A percentile compares a stretch with the other conserved stretches of the same genome.
Evolutionary conservation across 2,113 vertebrate species (phyloP).

Genomic region (Pollachius pollachius): DNA sequence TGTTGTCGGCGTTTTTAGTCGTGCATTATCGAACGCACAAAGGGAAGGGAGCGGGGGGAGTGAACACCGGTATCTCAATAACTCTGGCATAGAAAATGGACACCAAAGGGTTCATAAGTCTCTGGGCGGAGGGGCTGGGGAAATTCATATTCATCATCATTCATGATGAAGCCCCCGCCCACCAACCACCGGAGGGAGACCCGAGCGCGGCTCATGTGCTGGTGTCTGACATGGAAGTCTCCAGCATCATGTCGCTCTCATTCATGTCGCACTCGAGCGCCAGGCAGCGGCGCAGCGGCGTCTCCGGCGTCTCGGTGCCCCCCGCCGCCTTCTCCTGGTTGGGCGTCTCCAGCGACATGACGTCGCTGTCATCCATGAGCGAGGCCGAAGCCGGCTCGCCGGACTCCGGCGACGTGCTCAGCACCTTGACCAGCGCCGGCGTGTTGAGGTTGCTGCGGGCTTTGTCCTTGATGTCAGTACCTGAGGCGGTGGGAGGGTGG

Average conservation of each 20-base stretch:
- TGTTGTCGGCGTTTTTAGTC: not conserved
- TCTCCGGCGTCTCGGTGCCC: constrained; percentile 78
- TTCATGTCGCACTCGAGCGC: constrained; percentile 96
- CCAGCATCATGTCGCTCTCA: constrained; percentile 96
- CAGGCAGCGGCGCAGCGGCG: constrained; percentile 81
- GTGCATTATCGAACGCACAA: constrained; percentile 33
- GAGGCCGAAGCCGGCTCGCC: constrained; percentile 78
- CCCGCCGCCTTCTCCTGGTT: constrained; percentile 76
- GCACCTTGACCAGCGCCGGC: constrained; percentile 89
- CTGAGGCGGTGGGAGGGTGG: constrained; percentile 64
- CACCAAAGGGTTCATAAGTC: not conserved
- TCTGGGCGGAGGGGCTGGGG: no score
- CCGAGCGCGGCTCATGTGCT: constrained; percentile 76
- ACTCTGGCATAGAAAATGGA: constrained; percentile 25
- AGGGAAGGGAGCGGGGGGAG: no score
- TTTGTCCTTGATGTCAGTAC: constrained; percentile 96
- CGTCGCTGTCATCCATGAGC: constrained; percentile 77
- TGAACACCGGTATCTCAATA: constrained; percentile 33
- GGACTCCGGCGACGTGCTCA: constrained; percentile 84
- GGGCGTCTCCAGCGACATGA: constrained; percentile 81
- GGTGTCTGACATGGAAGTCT: constrained; percentile 94
- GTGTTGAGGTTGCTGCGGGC: constrained; percentile 86
- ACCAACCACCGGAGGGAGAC: not conserved
- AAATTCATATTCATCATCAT: no score
- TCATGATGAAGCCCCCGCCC: not conserved